phyloP scores from a whole-genome alignment of 92 coral and sea anemone genomes.

The Zoanthus sociatus region DNA sequence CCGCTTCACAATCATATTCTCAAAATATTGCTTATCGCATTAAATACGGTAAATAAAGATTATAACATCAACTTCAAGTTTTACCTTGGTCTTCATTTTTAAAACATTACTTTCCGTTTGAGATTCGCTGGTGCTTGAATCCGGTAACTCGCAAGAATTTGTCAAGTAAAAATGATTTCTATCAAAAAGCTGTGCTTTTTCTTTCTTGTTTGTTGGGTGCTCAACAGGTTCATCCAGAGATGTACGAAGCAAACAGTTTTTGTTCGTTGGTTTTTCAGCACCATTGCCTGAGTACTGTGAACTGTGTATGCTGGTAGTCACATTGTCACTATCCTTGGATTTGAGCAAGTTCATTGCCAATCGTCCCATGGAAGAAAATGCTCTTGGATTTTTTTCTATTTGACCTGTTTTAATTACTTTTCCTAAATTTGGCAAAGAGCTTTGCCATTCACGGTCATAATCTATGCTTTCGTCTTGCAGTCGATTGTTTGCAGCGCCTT shows the following conservation, averaged over 20 bases:
- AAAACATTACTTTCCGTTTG: neutral
- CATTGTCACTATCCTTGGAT: neutral
- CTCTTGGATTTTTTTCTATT: neutral
- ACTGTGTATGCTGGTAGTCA: neutral
- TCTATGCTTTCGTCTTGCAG: conserved; percentile 29
- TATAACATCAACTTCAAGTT: neutral
- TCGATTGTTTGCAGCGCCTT: conserved; percentile 28
- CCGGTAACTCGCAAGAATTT: neutral
- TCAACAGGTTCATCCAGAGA: neutral
- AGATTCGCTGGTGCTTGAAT: conserved; percentile 13
- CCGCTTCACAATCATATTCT: too few species aligned
- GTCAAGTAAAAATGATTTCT: neutral
- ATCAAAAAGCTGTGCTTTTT: conserved; percentile 7
- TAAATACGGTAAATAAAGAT: neutral
- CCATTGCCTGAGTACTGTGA: neutral
- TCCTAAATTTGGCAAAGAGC: conserved; percentile 32
- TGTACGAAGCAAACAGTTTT: neutral
- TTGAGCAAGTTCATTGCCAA: conserved; percentile 10
- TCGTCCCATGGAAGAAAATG: conserved; percentile 47
- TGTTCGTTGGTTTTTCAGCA: neutral
- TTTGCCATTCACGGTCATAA: conserved; percentile 27
- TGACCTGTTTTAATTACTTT: neutral
- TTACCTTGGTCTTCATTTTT: neutral
- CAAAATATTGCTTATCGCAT: neutral
- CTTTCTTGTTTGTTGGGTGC: neutral